Evolutionary conservation across 1,140 invertebrate species (phyloP), one percentile per base, ranked within the genome.

Genomic region (Cyrtorhinus lividipennis): DNA sequence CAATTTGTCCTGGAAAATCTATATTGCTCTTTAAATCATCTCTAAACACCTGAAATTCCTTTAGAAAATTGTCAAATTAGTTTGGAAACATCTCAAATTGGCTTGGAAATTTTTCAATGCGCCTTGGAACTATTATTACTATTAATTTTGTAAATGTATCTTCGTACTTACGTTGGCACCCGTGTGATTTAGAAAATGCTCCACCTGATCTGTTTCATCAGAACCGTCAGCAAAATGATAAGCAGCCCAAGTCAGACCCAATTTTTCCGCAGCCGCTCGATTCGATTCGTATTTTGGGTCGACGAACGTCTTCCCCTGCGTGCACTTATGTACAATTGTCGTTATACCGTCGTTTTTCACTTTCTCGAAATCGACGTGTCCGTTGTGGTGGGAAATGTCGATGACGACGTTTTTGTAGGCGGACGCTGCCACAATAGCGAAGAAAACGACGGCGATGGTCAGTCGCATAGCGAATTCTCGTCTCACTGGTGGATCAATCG

Each of bases 241-340:
- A 27, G 59, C 59, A 27, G 24, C 59, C 59, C 59, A 60, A 2
- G 18, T 27, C n/a, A 60, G 24, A 18, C 59, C 59, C 15, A 2
- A 2, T 38, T 60, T 20, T 2, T 13, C 18, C 2, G 59, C 59
- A 18, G 24, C 59, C 8, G 18, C 18, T 20, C 44, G 27, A n/a
- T 30, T 60, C 13, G 2, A 8, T n/a, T n/a, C 26, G 59, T 60
- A 60, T 20, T 2, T 60, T 15, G 2, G 24, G 22, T 60, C 59
- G 2, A 30, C 30, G 18, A 18, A 60, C 2, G 24, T 38, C 2
- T 24, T 60, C 13, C 59, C 59, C 18, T 60, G 59, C 3, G 59
- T 60, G n/a, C n/a, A n/a, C 44, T 60, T 60, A 20, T 60, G 59
- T 2, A 60, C 44, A 2, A 60, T 27, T 12, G 24, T 30, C 26